Conservation (phyloP, 2,113 vertebrate species). For the Neolamprologus hecqui region DNA sequence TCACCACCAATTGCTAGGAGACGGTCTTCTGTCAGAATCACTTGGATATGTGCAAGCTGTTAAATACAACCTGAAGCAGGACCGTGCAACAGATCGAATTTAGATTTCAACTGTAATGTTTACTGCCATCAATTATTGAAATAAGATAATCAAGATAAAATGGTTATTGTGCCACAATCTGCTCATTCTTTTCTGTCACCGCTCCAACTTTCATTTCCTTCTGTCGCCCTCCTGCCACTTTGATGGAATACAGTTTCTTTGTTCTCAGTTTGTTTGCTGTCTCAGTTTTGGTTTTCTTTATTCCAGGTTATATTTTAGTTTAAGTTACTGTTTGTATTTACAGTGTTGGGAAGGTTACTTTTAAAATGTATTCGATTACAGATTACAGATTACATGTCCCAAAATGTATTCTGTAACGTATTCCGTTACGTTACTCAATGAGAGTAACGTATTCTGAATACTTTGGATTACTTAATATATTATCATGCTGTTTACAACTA, state of each 20-base stretch:
- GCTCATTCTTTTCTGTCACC: not conserved
- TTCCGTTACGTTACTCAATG: too few species aligned
- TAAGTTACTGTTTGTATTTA: not conserved
- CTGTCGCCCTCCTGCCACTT: not conserved
- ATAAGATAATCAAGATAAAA: not conserved
- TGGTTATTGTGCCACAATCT: not conserved
- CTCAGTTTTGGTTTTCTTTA: not conserved
- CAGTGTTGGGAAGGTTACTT: too few species aligned
- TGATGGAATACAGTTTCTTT: not conserved
- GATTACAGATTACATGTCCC: rapidly evolving
- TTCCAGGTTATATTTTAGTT: rapidly evolving
- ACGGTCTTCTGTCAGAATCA: not conserved
- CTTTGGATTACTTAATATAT: too few species aligned
- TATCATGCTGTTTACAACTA: too few species aligned
- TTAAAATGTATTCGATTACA: too few species aligned
- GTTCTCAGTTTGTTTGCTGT: not conserved
- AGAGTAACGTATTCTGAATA: too few species aligned
- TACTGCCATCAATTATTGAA: not conserved
- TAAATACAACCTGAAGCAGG: not conserved
- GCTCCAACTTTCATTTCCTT: not conserved
- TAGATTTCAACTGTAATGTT: not conserved
- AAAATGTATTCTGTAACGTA: too few species aligned
- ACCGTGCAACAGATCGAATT: not conserved
- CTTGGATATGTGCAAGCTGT: not conserved
- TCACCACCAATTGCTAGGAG: not conserved